Percentiles rank a stretch among this genome's conserved stretches.
phyloP scores from a whole-genome alignment of 2,113 vertebrate species.

The Chionis minor region DNA sequence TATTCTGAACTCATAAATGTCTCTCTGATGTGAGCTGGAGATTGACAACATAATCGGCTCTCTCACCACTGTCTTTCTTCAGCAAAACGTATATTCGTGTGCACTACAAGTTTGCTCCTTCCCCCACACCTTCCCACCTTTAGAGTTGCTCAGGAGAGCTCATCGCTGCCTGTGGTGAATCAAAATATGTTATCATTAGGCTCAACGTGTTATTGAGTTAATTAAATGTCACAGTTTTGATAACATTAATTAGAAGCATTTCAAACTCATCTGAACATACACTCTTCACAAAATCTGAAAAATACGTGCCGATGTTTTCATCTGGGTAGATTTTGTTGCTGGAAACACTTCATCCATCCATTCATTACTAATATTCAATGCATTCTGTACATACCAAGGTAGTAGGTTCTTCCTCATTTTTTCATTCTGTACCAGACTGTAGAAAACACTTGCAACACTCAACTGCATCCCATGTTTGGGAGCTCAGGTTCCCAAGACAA shows the following conservation, averaged over 20 bases:
- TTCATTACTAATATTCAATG: neutral
- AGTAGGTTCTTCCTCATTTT: neutral
- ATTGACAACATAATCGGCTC: neutral
- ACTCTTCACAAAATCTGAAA: slow-evolving; percentile 10
- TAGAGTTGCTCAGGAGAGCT: slow-evolving; percentile 52
- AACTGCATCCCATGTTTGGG: neutral
- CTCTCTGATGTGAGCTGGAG: neutral
- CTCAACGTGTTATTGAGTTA: slow-evolving; percentile 72
- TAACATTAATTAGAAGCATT: slow-evolving; percentile 71
- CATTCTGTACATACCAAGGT: neutral
- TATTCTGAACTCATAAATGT: neutral
- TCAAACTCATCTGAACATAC: slow-evolving; percentile 40
- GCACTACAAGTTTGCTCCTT: neutral
- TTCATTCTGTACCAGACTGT: neutral
- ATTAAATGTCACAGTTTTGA: slow-evolving; percentile 78
- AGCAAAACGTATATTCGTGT: neutral
- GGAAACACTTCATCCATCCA: neutral
- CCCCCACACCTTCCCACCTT: neutral
- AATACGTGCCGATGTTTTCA: neutral
- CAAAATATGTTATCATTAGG: slow-evolving; percentile 72
- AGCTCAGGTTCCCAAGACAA: neutral
- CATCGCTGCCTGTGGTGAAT: slow-evolving; percentile 29
- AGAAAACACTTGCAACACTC: neutral
- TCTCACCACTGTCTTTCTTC: neutral
- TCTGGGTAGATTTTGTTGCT: neutral